Conservation (phyloP, 2,888 invertebrate species). For the Chalcosyrphus nemorum region DNA sequence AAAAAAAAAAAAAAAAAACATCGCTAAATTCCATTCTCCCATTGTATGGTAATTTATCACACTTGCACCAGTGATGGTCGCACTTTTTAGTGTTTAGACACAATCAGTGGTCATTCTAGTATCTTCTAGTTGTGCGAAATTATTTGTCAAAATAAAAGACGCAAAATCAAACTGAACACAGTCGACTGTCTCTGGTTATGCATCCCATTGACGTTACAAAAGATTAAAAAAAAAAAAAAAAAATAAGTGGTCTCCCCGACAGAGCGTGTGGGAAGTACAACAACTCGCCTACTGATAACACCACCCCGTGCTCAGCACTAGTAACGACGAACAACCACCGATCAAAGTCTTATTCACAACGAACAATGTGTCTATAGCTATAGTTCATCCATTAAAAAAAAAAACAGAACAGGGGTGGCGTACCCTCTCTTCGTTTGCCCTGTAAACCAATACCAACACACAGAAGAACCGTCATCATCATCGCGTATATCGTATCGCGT, state of each 20-base stretch:
- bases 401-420: constrained; percentile 19
- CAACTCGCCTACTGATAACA: constrained; percentile 10
- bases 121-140: constrained; percentile 37
- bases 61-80: constrained; percentile 1
- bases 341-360: constrained; percentile 38
- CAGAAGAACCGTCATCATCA: constrained; percentile 18
- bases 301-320: too few relatives aligned
- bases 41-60: constrained; percentile 33
- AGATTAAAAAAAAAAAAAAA: not conserved
- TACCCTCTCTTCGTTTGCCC: not conserved
- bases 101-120: constrained; percentile 39
- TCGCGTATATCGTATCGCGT: constrained; percentile 49
- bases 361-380: not conserved
- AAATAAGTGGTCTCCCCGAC: not conserved
- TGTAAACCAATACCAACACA: not conserved
- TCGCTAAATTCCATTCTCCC: not conserved
- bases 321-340: constrained; percentile 31
- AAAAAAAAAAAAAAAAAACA: not conserved
- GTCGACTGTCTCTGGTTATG: not conserved
- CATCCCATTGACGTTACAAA: constrained; percentile 29
- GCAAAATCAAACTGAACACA: not conserved
- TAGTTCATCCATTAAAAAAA: not conserved
- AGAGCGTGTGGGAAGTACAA: constrained; percentile 25
- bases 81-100: not conserved
- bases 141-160: not conserved